Percentiles rank a stretch among this genome's conserved stretches.
Conservation (phyloP, 2,113 vertebrate species). For the Gallinago undulata region DNA sequence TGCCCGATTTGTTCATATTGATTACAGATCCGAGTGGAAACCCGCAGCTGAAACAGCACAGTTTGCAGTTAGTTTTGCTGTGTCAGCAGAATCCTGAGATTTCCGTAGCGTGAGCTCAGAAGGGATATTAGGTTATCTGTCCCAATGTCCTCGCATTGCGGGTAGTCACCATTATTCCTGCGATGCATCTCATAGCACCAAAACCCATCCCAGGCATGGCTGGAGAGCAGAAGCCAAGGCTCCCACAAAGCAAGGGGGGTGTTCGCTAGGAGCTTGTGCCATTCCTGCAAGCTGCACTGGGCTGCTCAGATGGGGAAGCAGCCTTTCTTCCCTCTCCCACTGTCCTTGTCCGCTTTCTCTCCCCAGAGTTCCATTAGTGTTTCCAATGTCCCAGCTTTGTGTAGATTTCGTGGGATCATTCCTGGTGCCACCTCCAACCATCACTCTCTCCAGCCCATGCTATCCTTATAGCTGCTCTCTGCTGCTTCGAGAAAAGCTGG, state of each 20-base stretch:
- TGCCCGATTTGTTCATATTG: not conserved
- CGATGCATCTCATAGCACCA: not conserved
- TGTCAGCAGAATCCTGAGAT: not conserved
- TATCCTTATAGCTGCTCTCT: not conserved
- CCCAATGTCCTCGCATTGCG: not conserved
- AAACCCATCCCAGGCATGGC: not conserved
- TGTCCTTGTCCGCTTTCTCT: not conserved
- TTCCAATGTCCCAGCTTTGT: not conserved
- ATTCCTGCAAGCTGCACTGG: not conserved
- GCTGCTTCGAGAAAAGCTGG: not conserved
- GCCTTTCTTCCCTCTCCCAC: not conserved
- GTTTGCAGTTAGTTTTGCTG: not conserved
- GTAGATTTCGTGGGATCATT: not conserved
- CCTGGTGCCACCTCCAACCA: not conserved
- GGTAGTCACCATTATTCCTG: not conserved
- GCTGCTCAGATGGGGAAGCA: not conserved
- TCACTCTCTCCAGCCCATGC: accelerated
- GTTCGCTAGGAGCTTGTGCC: not conserved
- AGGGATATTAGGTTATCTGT: not conserved
- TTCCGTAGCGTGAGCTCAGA: not conserved
- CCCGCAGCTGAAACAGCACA: not conserved
- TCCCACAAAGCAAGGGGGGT: accelerated
- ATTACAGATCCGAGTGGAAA: not conserved
- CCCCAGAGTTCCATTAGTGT: not conserved
- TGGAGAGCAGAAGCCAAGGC: not conserved